Conservation (phyloP, 2,797 vertebrate genomes). For the Crenuchus spilurus region DNA sequence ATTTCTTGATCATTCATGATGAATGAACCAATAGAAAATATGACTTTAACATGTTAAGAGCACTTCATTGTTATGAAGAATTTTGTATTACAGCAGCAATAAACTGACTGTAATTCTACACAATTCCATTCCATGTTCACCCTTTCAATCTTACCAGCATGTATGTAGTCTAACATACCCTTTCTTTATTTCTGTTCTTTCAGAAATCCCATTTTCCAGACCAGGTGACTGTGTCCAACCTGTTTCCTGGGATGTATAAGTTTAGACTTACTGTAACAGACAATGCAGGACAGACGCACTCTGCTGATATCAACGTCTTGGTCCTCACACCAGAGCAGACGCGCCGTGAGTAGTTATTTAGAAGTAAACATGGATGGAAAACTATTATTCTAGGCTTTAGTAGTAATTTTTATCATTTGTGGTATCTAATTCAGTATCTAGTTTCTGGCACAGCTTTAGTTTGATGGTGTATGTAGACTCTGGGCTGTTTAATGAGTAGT, state of each 20-base stretch:
- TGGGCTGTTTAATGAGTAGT: not conserved
- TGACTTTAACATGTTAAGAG: not conserved
- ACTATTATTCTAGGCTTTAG: not conserved
- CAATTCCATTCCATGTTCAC: no score
- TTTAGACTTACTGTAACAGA: conserved; percentile 85
- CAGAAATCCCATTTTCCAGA: conserved; percentile 74
- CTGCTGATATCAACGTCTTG: conserved; percentile 78
- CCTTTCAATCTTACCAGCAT: not conserved
- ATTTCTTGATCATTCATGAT: no score
- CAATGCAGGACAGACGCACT: conserved; percentile 73
- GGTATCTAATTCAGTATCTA: no score
- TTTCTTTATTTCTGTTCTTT: conserved; percentile 36
- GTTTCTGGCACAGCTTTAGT: not conserved
- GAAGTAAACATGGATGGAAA: not conserved
- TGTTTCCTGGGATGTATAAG: conserved; percentile 85
- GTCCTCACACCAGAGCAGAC: conserved; percentile 89
- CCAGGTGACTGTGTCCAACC: conserved; percentile 82
- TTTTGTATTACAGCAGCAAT: not conserved
- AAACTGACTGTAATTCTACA: not conserved
- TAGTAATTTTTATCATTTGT: no score
- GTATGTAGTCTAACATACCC: not conserved
- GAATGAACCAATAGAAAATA: not conserved
- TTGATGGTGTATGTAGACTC: not conserved
- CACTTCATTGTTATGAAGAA: not conserved
- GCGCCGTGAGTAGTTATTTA: conserved; percentile 76